A percentile compares a stretch with the other conserved stretches of the same genome.
phyloP scores from a whole-genome alignment of 2,113 vertebrate genomes.

The Ctenodactylus gundi region DNA sequence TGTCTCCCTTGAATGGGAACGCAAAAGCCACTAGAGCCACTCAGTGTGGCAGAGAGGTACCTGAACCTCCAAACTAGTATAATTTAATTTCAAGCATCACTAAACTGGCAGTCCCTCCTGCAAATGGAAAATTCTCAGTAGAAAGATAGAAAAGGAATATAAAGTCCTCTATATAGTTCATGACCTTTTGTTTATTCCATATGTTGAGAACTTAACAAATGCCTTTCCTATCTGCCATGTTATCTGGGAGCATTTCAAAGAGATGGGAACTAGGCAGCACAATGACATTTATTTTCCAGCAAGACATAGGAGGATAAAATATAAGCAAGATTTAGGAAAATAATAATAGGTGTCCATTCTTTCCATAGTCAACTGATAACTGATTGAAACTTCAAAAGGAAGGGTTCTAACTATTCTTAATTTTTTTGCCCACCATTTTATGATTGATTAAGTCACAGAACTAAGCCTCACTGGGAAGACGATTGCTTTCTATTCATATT shows the following conservation, averaged over 20 bases:
- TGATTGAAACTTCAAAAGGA: neutral
- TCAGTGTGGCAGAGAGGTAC: neutral
- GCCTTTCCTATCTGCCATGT: neutral
- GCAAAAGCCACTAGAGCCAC: neutral
- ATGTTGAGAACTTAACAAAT: neutral
- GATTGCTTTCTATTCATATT: neutral
- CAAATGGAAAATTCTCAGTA: neutral
- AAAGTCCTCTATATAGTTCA: neutral
- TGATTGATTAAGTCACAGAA: neutral
- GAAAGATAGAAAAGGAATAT: constrained; percentile 25
- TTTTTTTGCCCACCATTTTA: neutral
- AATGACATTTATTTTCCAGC: constrained; percentile 12
- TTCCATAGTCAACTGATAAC: neutral
- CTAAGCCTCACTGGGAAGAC: neutral
- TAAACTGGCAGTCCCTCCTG: neutral
- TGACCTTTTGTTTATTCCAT: neutral
- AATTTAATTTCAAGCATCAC: constrained; percentile 15
- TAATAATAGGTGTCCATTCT: neutral
- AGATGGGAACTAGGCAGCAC: neutral
- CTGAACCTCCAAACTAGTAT: neutral
- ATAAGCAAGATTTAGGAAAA: constrained; percentile 4
- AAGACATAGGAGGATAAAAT: constrained; percentile 15
- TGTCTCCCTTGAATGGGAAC: constrained; percentile 21
- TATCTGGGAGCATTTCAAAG: neutral
- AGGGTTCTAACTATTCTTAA: neutral